Evolutionary conservation across 2,888 invertebrate genomes (phyloP).

Genomic region (Hypena proboscidalis): DNA sequence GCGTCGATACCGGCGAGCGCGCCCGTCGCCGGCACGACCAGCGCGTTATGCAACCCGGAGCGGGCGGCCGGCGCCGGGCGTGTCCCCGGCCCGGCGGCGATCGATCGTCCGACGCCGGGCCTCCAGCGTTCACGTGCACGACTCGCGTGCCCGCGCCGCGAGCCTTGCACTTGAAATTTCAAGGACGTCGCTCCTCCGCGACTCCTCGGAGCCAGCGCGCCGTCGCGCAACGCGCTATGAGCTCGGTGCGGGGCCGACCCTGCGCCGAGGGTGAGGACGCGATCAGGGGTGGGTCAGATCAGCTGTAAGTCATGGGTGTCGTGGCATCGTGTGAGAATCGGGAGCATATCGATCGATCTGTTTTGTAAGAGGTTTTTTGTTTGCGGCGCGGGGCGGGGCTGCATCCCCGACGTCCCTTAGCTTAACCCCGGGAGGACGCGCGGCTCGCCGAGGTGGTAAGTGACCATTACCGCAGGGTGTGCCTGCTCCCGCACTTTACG

Average conservation of each 20-base stretch:
- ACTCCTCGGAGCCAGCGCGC: conserved; percentile 18
- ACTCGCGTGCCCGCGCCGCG: conserved; percentile 37
- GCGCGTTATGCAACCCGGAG: conserved; percentile 68
- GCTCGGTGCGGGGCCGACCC: conserved; percentile 11
- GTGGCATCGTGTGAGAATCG: conserved; percentile 56
- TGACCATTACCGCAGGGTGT: conserved; percentile 37
- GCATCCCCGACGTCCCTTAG: conserved; percentile 46
- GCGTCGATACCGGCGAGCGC: conserved; percentile 76
- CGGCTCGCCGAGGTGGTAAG: conserved; percentile 45
- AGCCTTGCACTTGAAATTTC: conserved; percentile 59
- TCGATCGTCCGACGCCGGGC: conserved; percentile 35
- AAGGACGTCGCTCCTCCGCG: conserved; percentile 42
- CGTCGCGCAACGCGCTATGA: conserved; percentile 14
- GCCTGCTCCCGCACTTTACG: conserved; percentile 14
- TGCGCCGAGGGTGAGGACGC: too few species aligned
- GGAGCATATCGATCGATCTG: conserved; percentile 77
- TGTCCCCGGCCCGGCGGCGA: conserved; percentile 46
- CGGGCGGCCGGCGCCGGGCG: conserved; percentile 79
- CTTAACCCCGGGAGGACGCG: conserved; percentile 44
- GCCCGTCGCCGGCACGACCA: conserved; percentile 70
- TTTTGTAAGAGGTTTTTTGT: conserved; percentile 75
- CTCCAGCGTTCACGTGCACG: conserved; percentile 37
- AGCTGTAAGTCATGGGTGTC: conserved; percentile 51
- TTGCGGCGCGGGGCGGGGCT: conserved; percentile 60
- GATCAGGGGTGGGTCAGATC: conserved; percentile 33